phyloP scores from a whole-genome alignment of 1,140 invertebrate genomes.

The Holcopasites calliopsidis region DNA sequence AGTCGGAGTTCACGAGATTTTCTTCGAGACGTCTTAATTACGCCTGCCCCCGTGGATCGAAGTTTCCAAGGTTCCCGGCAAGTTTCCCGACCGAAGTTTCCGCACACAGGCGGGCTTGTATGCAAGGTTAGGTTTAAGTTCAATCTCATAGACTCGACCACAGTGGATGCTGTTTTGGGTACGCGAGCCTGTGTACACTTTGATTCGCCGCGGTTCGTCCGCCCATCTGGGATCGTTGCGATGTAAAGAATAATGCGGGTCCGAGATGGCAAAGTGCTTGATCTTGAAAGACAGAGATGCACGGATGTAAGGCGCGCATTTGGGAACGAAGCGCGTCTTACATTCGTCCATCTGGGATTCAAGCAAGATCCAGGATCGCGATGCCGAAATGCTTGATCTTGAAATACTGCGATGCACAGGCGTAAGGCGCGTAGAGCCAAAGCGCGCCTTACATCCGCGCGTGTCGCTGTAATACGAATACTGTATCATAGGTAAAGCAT shows the following conservation, averaged over 20 bases:
- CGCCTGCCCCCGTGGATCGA: constrained; percentile 39
- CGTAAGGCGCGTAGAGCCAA: too few species aligned
- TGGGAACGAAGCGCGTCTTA: too few species aligned
- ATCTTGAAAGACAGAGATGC: neutral
- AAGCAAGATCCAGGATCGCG: too few species aligned
- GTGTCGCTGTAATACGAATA: too few species aligned
- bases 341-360: too few species aligned
- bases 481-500: too few species aligned
- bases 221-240: neutral
- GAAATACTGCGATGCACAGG: too few species aligned
- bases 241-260: neutral
- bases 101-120: constrained; percentile 38
- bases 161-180: constrained; percentile 41
- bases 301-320: too few species aligned
- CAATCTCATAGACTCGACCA: constrained; percentile 31
- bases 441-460: too few species aligned
- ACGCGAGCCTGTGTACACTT: constrained; percentile 4
- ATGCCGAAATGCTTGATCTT: too few species aligned
- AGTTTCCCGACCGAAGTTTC: constrained; percentile 51
- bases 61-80: constrained; percentile 52
- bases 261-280: neutral
- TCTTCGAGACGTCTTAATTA: constrained; percentile 55
- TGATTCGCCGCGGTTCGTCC: constrained; percentile 2
- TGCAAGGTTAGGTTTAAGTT: constrained; percentile 51
- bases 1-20: constrained; percentile 41